Evolutionary conservation across 2,888 invertebrate species (phyloP), one percentile per base, ranked within the genome.

Genomic region (Antheraea assamensis): DNA sequence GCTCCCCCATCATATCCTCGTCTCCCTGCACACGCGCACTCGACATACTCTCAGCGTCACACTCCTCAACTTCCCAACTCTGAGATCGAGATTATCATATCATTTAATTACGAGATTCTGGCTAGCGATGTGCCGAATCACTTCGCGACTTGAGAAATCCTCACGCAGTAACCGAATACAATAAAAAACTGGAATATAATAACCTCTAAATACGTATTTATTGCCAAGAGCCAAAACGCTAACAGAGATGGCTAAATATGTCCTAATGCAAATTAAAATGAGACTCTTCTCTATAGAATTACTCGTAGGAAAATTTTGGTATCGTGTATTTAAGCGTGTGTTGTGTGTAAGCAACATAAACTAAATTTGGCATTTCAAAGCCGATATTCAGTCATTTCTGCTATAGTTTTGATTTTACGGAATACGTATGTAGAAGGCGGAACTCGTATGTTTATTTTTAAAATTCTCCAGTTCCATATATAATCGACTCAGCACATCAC

Each of bases 1-100:
- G 87, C 91, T 94, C 94, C 88, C 92, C 92, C 95, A 95, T 95
- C 95, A 95, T 93, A 95, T 95, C 94, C 95, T 95, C 95, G 95
- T 95, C 95, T 95, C 95, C 95, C 95, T 95, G 93, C 90, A 94
- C 94, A 94, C 91, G 93, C 85, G 92, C 90, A 94, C 94, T 93
- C 93, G 94, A 94, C 93, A 94, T 94, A 94, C 93, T 93, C 93
- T 94, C 94, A 91, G 92, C 93, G 83, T 93, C 93, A 92, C 90
- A 93, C 90, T 91, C 92, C 89, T 92, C 93, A 93, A 93, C 92
- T 91, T 93, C 93, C 93, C 92, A 93, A 92, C 90, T 93, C 93
- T 94, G 94, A 93, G 93, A 92, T 89, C 92, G 93, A 93, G 92
- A 92, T 90, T 87, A 87, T 90, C 87, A 89, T 92, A 27, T 61